Percentiles rank a stretch among this genome's conserved stretches.
Evolutionary conservation across 2,888 invertebrate genomes (phyloP).

Genomic region (Drosophila siamana): DNA sequence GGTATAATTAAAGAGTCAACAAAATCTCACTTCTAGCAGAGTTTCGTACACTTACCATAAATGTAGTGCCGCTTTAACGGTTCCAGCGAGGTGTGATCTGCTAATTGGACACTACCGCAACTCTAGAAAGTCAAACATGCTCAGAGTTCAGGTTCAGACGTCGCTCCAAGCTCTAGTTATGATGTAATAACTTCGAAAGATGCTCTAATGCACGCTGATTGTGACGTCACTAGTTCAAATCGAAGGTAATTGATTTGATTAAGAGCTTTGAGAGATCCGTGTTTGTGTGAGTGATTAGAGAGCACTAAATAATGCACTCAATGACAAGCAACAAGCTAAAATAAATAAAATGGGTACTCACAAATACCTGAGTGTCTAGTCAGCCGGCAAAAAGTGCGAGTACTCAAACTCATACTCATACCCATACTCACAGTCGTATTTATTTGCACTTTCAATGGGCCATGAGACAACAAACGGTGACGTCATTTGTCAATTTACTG

Average conservation of each 20-base stretch:
- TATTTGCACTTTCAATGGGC: constrained; percentile 65
- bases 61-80: constrained; percentile 52
- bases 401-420: constrained; percentile 6
- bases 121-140: constrained; percentile 24
- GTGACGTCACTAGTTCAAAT: constrained; percentile 23
- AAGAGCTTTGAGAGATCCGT: constrained; percentile 27
- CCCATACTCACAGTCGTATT: too few relatives aligned
- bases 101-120: constrained; percentile 39
- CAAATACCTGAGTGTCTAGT: constrained; percentile 56
- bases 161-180: constrained; percentile 44
- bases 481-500: constrained; percentile 74
- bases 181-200: not conserved
- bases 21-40: constrained; percentile 23
- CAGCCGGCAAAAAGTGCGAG: constrained; percentile 37
- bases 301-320: constrained; percentile 30
- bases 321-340: constrained; percentile 13
- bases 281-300: constrained; percentile 28
- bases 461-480: constrained; percentile 53
- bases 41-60: constrained; percentile 11
- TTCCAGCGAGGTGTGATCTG: constrained; percentile 50
- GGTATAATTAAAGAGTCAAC: constrained; percentile 64
- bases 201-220: constrained; percentile 2
- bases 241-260: constrained; percentile 3
- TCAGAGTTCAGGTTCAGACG: constrained; percentile 18
- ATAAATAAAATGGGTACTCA: constrained; percentile 21